A percentile compares a stretch with the other conserved stretches of the same genome.
These are phyloP conservation scores for Drosophila bocki DNA, from an alignment of 1,140 invertebrate genomes.

Conservation along the genomic window DNA sequence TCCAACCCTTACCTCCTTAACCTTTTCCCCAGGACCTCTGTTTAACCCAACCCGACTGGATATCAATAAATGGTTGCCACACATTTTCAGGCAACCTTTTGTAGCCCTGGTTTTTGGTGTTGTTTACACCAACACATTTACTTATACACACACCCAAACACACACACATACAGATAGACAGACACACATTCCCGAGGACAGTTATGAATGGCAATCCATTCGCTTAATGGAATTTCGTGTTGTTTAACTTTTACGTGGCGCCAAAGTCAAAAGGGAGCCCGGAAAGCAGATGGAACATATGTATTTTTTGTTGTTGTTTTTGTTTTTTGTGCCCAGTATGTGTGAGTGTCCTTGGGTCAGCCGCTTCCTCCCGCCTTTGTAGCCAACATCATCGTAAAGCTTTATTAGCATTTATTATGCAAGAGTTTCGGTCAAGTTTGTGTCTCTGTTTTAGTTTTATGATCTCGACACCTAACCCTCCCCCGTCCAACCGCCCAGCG, in stretches of 20 bases:
- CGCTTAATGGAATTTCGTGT: constrained; percentile 81
- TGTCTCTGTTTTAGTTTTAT: constrained; percentile 64
- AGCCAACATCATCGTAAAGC: constrained; percentile 63
- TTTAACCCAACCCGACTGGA: not conserved
- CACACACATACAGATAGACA: constrained; percentile 8
- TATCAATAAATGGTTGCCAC: constrained; percentile 47
- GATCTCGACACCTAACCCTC: constrained; percentile 61
- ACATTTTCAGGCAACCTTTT: constrained; percentile 41
- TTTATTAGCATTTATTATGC: constrained; percentile 83
- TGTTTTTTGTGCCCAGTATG: not conserved
- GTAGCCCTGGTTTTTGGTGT: constrained; percentile 32
- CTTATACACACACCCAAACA: not conserved
- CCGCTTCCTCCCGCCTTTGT: not conserved
- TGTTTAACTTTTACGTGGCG: constrained; percentile 73
- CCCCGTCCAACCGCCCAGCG: not conserved
- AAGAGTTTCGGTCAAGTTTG: constrained; percentile 54
- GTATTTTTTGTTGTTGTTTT: not conserved
- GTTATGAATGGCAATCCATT: constrained; percentile 83
- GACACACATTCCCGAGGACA: constrained; percentile 54
- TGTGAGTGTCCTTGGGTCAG: constrained; percentile 38
- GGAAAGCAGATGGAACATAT: constrained; percentile 1
- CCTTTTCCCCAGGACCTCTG: not conserved
- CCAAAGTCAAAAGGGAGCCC: not conserved
- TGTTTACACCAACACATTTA: constrained; percentile 19
- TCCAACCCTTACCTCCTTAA: not conserved